Evolutionary conservation across 2,888 invertebrate genomes (phyloP).

Genomic region (Drosophila fungiperda): DNA sequence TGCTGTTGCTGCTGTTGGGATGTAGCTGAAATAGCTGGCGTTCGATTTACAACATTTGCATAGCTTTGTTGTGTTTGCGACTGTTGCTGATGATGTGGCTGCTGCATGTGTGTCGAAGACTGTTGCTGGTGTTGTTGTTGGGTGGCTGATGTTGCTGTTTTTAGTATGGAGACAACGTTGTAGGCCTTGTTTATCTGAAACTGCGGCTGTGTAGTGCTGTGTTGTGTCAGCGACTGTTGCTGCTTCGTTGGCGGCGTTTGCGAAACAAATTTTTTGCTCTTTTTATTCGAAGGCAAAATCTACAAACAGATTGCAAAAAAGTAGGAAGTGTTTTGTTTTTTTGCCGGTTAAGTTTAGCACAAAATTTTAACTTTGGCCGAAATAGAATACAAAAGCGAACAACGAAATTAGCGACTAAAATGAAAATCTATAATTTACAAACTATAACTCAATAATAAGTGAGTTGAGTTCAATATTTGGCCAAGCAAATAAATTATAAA

Average conservation of each 20-base stretch:
- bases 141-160: slow-evolving; percentile 53
- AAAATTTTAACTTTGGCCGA: neutral
- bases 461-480: neutral
- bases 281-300: slow-evolving; percentile 80
- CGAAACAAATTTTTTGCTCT: slow-evolving; percentile 77
- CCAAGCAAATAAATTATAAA: slow-evolving; percentile 25
- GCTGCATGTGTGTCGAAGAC: slow-evolving; percentile 23
- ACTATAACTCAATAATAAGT: neutral
- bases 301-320: slow-evolving; percentile 78
- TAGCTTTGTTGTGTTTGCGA: slow-evolving; percentile 64
- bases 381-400: neutral
- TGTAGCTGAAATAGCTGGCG: slow-evolving; percentile 32
- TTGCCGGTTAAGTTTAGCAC: slow-evolving; percentile 4
- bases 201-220: slow-evolving; percentile 63
- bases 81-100: slow-evolving; percentile 38
- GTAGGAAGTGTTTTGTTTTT: slow-evolving; percentile 23
- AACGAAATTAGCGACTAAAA: slow-evolving; percentile 7
- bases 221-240: slow-evolving; percentile 51
- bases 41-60: slow-evolving; percentile 62
- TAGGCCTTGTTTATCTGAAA: slow-evolving; percentile 77
- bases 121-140: slow-evolving; percentile 26
- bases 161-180: slow-evolving; percentile 76
- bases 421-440: slow-evolving; percentile 4
- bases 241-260: slow-evolving; percentile 53
- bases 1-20: slow-evolving; percentile 35